phyloP scores from a whole-genome alignment of 2,113 vertebrate species.

The Larimichthys crocea region DNA sequence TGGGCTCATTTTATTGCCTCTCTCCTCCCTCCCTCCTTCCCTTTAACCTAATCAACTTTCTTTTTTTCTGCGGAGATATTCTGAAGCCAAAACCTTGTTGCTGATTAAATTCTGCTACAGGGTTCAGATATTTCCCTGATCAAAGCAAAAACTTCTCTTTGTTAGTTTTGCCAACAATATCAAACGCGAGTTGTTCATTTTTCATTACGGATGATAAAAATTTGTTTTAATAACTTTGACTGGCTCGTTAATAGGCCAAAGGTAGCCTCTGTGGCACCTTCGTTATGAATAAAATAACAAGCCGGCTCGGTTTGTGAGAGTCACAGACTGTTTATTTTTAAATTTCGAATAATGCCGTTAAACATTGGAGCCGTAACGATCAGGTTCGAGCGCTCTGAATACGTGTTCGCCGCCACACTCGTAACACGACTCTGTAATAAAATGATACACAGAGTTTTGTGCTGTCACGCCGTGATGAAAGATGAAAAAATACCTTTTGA shows the following conservation, averaged over 20 bases:
- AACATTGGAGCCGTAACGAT: constrained; percentile 46
- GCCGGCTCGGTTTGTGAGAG: constrained; percentile 15
- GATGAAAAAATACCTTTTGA: constrained; percentile 47
- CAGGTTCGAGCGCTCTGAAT: constrained; percentile 32
- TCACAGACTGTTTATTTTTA: constrained; percentile 46
- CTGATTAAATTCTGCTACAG: constrained; percentile 77
- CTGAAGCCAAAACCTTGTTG: constrained; percentile 62
- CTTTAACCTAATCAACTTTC: constrained; percentile 60
- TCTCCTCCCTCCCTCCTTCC: constrained; percentile 21
- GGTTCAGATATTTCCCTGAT: constrained; percentile 73
- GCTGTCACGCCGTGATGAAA: constrained; percentile 52
- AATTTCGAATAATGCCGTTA: constrained; percentile 50
- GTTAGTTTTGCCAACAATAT: constrained; percentile 75
- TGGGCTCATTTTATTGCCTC: constrained; percentile 40
- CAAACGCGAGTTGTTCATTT: constrained; percentile 68
- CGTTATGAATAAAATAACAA: constrained; percentile 28
- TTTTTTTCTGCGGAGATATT: constrained; percentile 48
- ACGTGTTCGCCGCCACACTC: constrained; percentile 3
- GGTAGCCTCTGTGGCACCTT: constrained; percentile 47
- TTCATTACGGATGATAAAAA: constrained; percentile 57
- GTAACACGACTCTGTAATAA: constrained; percentile 42
- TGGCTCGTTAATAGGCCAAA: constrained; percentile 57
- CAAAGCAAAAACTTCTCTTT: constrained; percentile 74
- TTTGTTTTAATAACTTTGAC: constrained; percentile 48
- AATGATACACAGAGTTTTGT: constrained; percentile 30